Evolutionary conservation across 2,113 vertebrate species (phyloP), one percentile per base, ranked within the genome.

Genomic region (Xenopus laevis): DNA sequence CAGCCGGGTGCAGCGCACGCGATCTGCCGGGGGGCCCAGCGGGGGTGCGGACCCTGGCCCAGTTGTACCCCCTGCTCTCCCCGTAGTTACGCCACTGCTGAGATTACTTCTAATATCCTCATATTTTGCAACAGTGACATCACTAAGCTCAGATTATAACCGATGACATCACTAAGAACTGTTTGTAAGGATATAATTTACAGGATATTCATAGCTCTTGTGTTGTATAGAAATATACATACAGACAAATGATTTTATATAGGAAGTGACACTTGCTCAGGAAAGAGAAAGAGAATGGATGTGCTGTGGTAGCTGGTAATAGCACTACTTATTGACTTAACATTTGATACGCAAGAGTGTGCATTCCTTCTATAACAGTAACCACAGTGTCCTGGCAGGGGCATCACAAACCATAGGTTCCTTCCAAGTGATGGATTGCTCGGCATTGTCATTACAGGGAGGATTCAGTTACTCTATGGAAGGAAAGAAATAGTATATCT

Each of bases 191-290:
- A n/a, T n/a, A n/a, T n/a, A n/a, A n/a, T n/a, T n/a, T n/a, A n/a
- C n/a, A n/a, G n/a, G n/a, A n/a, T n/a, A n/a, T n/a, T n/a, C n/a
- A n/a, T n/a, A n/a, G n/a, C n/a, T n/a, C n/a, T n/a, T n/a, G n/a
- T n/a, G n/a, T n/a, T n/a, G n/a, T n/a, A 27, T 27, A 27, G 1
- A 27, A 47, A 74, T 20, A 17, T 45, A 52, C 64, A 67, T 67
- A 27, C 18, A 55, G 58, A 50, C 58, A 65, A 23, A 30, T 74
- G 52, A 74, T 46, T 66, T 45, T 74, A 47, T 64, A 74, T 20
- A 59, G 62, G 71, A 74, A 66, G 16, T 74, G 63, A 66, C 71
- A 73, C 71, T 73, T 74, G 23, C 7, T 23, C 20, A 57, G 71
- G 50, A 65, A 74, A 58, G 33, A 66, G 33, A 40, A 46, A 47